Percentiles rank a stretch among this genome's conserved stretches.
Evolutionary conservation across 2,888 invertebrate species (phyloP).

Genomic region (Cheilosia urbana): DNA sequence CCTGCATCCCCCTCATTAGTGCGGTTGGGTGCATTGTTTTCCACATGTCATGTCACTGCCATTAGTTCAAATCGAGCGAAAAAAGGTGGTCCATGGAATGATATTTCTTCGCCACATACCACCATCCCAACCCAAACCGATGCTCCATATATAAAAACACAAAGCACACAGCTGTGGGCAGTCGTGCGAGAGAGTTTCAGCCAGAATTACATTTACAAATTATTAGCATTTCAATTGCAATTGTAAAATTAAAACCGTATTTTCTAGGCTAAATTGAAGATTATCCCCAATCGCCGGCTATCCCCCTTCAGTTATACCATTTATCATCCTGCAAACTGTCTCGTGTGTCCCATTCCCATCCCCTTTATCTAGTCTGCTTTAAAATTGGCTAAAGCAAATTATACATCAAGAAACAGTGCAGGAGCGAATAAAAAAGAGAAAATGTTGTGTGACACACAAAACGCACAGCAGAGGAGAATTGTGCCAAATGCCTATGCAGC

Average conservation of each 20-base stretch:
- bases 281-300: slow-evolving; percentile 45
- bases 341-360: too few species aligned
- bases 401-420: slow-evolving; percentile 44
- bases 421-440: neutral
- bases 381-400: slow-evolving; percentile 58
- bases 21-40: slow-evolving; percentile 51
- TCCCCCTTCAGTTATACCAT: slow-evolving; percentile 36
- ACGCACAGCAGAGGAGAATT: slow-evolving; percentile 58
- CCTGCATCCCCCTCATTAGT: slow-evolving; percentile 14
- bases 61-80: slow-evolving; percentile 62
- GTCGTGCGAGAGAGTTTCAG: neutral
- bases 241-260: neutral
- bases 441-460: slow-evolving; percentile 64
- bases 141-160: neutral
- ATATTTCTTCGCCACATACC: neutral
- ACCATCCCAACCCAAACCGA: slow-evolving; percentile 3
- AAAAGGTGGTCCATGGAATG: slow-evolving; percentile 28
- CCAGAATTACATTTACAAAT: neutral
- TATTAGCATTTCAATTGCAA: too few species aligned
- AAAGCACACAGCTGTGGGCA: neutral
- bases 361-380: slow-evolving; percentile 2
- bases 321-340: slow-evolving; percentile 26
- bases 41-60: slow-evolving; percentile 64
- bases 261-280: slow-evolving; percentile 55
- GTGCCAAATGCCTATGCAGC: slow-evolving; percentile 70